Conservation (phyloP, 2,888 invertebrate species). For the Cabera pusaria region DNA sequence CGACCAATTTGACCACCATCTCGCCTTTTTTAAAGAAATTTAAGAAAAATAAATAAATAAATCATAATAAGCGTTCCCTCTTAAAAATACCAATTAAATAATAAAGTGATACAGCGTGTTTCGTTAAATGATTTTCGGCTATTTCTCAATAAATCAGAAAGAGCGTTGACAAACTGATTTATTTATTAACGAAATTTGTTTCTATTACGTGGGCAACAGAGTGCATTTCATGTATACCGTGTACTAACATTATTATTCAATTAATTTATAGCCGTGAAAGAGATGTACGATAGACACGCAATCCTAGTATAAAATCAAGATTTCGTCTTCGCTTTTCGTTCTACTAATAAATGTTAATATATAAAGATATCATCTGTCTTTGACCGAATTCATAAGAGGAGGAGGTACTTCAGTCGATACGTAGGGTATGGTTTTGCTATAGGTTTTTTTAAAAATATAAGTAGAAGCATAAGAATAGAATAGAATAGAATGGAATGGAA, state of each 20-base stretch:
- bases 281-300: conserved; percentile 14
- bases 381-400: too few relatives aligned
- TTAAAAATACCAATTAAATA: neutral
- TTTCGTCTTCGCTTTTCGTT: neutral
- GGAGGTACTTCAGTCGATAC: too few relatives aligned
- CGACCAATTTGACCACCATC: too few relatives aligned
- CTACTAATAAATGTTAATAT: too few relatives aligned
- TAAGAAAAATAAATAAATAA: neutral
- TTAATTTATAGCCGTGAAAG: conserved; percentile 42
- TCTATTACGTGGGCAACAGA: conserved; percentile 16
- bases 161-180: conserved; percentile 1
- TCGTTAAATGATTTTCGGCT: neutral
- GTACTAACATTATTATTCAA: conserved; percentile 34
- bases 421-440: too few relatives aligned
- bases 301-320: too few relatives aligned
- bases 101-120: neutral
- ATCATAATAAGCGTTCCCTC: too few relatives aligned
- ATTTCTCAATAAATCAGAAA: conserved; percentile 5
- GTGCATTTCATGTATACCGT: conserved; percentile 14
- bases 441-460: too few relatives aligned
- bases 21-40: too few relatives aligned
- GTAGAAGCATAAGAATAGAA: too few relatives aligned
- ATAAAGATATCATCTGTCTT: too few relatives aligned
- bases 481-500: too few relatives aligned
- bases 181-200: neutral